Evolutionary conservation across 2,888 invertebrate genomes (phyloP), one percentile per base, ranked within the genome.

Genomic region (Xylocampa areola): DNA sequence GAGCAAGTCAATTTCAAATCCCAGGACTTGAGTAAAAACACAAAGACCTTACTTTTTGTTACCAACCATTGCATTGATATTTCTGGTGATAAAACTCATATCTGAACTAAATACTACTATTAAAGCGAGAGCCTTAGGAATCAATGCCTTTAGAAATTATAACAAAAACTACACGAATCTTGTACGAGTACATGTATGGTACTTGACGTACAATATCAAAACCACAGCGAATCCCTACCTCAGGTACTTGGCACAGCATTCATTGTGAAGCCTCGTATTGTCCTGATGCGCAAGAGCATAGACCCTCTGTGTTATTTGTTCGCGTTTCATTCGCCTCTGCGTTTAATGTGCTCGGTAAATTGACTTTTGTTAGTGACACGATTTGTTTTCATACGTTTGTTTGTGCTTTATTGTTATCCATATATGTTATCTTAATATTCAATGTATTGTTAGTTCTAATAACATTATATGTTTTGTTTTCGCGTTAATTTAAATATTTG

Each of bases 241-340:
- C 27, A 39, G 39, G 27, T 48, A 37, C 40, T 37, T 57, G 58
- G 54, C 54, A 61, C 58, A 58, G 36, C 17, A 40, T 64, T 72
- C 66, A 74, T 70, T 68, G 68, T 68, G 51, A 50, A 60, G 51
- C 59, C 44, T 33, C 39, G 50, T 66, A 77, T 76, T 77, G 74
- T 77, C 57, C 59, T 51, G 58, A 66, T 57, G 52, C 47, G 48
- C 54, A 41, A 47, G 69, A 65, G 50, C 69, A 65, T 58, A 62
- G 48, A 53, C 50, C 44, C 44, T 58, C 32, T 40, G 16, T 43
- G 41, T 65, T 58, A 55, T 72, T 71, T 55, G 55, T 69, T 67
- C 40, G 48, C 43, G 57, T 73, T 68, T 45, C 45, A 54, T 68
- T 52, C 47, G 25, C 59, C 35, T 55, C 47, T 63, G 23, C 32